A percentile compares a stretch with the other conserved stretches of the same genome.
Evolutionary conservation across 2,888 invertebrate genomes (phyloP).

Genomic region (Gryllus longicercus): DNA sequence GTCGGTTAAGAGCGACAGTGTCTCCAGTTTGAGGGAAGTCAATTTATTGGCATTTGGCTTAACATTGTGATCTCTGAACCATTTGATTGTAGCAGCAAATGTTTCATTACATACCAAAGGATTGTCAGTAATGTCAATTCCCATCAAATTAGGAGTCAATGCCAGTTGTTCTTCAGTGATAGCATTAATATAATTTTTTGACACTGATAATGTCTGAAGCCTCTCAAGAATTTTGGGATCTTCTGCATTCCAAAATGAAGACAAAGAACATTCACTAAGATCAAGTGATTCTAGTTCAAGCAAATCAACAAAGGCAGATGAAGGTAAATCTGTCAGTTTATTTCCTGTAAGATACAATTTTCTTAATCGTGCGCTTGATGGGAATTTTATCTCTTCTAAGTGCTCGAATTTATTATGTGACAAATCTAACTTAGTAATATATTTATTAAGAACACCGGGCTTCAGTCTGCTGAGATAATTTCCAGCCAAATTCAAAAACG

Average conservation of each 20-base stretch:
- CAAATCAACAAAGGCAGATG: not conserved
- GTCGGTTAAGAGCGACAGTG: not conserved
- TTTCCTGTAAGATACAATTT: not conserved
- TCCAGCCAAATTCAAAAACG: not conserved
- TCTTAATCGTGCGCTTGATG: not conserved
- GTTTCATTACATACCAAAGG: not conserved
- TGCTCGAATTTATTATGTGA: not conserved
- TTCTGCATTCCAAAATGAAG: not conserved
- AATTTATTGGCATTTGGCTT: not conserved
- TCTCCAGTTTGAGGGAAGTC: too few species aligned
- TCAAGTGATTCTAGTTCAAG: not conserved
- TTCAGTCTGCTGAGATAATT: not conserved
- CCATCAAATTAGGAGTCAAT: not conserved
- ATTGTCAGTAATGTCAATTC: not conserved
- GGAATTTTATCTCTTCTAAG: not conserved
- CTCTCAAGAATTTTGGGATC: not conserved
- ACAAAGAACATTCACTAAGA: not conserved
- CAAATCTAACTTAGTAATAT: not conserved
- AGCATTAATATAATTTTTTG: not conserved
- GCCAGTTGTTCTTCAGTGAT: not conserved
- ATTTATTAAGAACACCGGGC: not conserved
- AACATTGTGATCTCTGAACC: not conserved
- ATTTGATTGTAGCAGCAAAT: not conserved
- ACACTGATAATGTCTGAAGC: not conserved
- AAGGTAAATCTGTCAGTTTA: not conserved